These are phyloP conservation scores for Nudaria mundana DNA, from an alignment of 2,888 invertebrate genomes.

Conservation along the genomic window DNA sequence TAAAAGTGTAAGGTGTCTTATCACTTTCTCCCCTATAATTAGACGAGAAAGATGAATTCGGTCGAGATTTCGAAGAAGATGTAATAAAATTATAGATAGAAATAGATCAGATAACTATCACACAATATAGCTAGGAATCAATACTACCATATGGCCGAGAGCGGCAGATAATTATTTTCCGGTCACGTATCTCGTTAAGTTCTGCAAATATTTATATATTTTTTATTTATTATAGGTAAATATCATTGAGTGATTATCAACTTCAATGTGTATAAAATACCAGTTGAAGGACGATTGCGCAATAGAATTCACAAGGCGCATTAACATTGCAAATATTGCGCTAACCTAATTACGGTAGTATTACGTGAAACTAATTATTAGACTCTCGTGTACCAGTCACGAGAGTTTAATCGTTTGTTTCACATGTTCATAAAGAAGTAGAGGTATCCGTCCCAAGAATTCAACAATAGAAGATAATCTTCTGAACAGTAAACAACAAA, in stretches of 20 bases:
- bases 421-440: conserved; percentile 23
- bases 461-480: conserved; percentile 35
- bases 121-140: no score
- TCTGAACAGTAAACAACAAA: conserved; percentile 30
- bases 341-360: conserved; percentile 28
- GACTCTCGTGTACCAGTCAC: conserved; percentile 16
- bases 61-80: no score
- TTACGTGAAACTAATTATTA: conserved; percentile 24
- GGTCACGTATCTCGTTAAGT: conserved; percentile 1
- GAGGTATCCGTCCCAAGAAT: conserved; percentile 21
- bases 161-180: no score
- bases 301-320: conserved; percentile 25
- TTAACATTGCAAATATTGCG: conserved; percentile 26
- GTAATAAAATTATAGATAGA: no score
- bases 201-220: no score
- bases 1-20: no score
- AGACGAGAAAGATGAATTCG: no score
- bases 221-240: no score
- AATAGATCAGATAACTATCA: no score
- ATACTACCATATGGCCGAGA: no score
- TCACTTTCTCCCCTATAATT: no score
- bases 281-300: conserved; percentile 28
- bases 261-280: conserved; percentile 21
- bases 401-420: no score
- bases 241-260: conserved; percentile 6